Conservation (phyloP, 1,140 invertebrate species). For the Eupeodes corollae region DNA sequence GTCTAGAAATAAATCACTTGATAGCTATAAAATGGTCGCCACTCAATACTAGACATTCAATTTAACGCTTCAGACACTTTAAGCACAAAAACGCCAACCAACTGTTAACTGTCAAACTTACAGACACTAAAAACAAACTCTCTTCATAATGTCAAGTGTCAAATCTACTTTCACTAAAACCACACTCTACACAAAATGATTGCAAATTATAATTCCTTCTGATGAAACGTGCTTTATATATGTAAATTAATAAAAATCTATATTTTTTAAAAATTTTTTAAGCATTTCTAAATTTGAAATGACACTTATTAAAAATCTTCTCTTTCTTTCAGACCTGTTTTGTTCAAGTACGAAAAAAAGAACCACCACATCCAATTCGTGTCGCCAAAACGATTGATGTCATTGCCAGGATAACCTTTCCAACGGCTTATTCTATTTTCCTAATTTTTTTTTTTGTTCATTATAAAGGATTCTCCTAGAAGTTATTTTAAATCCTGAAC, state of each 20-base stretch:
- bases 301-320: background rate
- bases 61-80: too few relatives aligned
- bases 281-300: background rate
- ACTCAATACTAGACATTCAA: too few relatives aligned
- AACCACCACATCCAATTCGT: slow-evolving; percentile 79
- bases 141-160: too few relatives aligned
- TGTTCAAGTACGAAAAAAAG: slow-evolving; percentile 75
- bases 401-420: slow-evolving; percentile 84
- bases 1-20: too few relatives aligned
- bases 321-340: slow-evolving; percentile 45
- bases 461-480: slow-evolving; percentile 64
- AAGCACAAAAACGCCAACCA: too few relatives aligned
- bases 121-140: too few relatives aligned
- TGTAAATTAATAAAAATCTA: background rate
- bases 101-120: too few relatives aligned
- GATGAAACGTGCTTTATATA: background rate
- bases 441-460: slow-evolving; percentile 89
- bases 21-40: too few relatives aligned
- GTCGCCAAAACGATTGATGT: slow-evolving; percentile 91
- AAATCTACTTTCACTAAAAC: too few relatives aligned
- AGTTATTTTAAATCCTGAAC: slow-evolving; percentile 4
- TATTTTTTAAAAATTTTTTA: background rate
- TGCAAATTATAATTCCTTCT: too few relatives aligned
- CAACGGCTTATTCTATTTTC: slow-evolving; percentile 81
- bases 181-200: too few relatives aligned